A percentile compares a stretch with the other conserved stretches of the same genome.
Conservation (phyloP, 2,797 vertebrate species). For the Okamejei kenojei region DNA sequence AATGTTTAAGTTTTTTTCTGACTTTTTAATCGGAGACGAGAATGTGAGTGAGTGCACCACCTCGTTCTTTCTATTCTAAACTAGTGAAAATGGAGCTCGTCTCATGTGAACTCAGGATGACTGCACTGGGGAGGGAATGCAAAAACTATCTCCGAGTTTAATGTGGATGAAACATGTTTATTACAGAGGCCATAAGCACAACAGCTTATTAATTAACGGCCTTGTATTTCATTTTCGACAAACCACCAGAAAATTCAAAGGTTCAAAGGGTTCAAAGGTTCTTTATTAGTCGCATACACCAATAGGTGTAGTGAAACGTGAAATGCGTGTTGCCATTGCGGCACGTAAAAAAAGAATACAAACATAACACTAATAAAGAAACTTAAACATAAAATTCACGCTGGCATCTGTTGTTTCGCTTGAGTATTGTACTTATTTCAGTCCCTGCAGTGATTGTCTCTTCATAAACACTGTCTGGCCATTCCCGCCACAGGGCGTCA, state of each 20-base stretch:
- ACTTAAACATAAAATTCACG: not conserved
- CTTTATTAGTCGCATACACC: no score
- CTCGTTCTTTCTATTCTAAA: not conserved
- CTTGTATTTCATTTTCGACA: not conserved
- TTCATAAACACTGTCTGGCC: not conserved
- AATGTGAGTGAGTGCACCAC: not conserved
- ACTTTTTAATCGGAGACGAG: not conserved
- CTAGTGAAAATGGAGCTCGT: not conserved
- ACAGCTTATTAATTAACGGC: not conserved
- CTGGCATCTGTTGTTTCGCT: not conserved
- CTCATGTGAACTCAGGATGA: not conserved
- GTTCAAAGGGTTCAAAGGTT: no score
- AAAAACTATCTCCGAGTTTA: conserved; percentile 22
- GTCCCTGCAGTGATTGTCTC: not conserved
- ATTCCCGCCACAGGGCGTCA: no score
- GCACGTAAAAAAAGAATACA: no score
- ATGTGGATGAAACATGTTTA: conserved; percentile 19
- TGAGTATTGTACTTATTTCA: no score
- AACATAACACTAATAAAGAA: no score
- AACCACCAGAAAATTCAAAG: not conserved
- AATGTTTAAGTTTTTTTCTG: conserved; percentile 71
- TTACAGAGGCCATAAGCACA: not conserved
- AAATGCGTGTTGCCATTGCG: no score
- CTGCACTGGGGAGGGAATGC: not conserved
- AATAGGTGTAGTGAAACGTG: no score